A percentile compares a stretch with the other conserved stretches of the same genome.
Evolutionary conservation across 2,888 invertebrate genomes (phyloP).

Genomic region (Limnephilus lunatus): DNA sequence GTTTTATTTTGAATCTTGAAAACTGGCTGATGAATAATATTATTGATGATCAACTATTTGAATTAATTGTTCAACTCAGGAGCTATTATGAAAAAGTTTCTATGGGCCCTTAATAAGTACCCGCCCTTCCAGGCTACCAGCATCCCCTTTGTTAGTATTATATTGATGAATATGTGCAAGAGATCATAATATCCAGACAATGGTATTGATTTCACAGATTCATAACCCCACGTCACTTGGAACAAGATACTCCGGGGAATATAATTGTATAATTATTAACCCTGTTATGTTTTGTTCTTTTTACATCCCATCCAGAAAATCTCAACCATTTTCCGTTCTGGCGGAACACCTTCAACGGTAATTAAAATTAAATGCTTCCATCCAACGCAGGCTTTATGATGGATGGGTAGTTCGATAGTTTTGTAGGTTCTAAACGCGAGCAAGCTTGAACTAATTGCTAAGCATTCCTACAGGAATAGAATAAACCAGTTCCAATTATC

Average conservation of each 20-base stretch:
- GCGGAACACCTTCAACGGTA: not conserved
- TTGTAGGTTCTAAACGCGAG: not conserved
- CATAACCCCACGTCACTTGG: not conserved
- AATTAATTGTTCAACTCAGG: not conserved
- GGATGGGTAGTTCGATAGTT: not conserved
- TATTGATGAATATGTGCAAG: not conserved
- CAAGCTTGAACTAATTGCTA: conserved; percentile 16
- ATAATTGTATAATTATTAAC: not conserved
- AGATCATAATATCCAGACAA: not conserved
- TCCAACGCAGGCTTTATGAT: not conserved
- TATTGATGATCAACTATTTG: not conserved
- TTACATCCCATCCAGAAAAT: not conserved
- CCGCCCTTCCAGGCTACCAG: not conserved
- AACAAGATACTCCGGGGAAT: not conserved
- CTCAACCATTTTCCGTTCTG: not conserved
- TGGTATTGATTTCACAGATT: not conserved
- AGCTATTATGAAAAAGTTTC: not conserved
- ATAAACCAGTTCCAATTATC: conserved; percentile 30
- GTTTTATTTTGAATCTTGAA: not conserved
- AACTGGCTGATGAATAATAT: not conserved
- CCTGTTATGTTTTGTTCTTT: not conserved
- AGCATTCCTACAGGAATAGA: conserved; percentile 7
- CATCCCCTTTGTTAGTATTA: not conserved
- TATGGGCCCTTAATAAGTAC: not conserved
- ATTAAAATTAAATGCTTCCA: not conserved